Evolutionary conservation across 2,888 invertebrate genomes (phyloP).

Genomic region (Parnassius smintheus): DNA sequence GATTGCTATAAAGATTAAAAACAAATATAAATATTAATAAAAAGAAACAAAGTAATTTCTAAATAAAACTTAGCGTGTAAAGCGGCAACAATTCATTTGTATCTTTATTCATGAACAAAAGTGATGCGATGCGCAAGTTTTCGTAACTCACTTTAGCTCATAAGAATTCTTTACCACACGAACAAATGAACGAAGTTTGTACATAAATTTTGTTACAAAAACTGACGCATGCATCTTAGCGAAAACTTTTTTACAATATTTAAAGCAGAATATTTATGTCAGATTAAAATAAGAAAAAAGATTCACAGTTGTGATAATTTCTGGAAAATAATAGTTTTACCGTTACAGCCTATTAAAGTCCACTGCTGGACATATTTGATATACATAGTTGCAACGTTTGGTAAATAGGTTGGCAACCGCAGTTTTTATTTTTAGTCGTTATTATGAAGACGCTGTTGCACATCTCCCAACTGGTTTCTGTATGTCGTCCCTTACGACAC

Average conservation of each 20-base stretch:
- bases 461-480: too few relatives aligned
- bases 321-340: neutral
- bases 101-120: constrained; percentile 18
- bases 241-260: constrained; percentile 7
- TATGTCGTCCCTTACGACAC: too few relatives aligned
- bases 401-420: too few relatives aligned
- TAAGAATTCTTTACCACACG: constrained; percentile 16
- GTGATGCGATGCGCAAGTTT: constrained; percentile 16
- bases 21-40: neutral
- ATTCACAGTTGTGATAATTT: too few relatives aligned
- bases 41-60: neutral
- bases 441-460: too few relatives aligned
- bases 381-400: too few relatives aligned
- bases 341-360: too few relatives aligned
- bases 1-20: neutral
- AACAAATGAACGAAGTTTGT: constrained; percentile 25
- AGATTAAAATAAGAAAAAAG: neutral
- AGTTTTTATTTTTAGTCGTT: too few relatives aligned
- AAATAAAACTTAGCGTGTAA: neutral
- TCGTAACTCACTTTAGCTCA: constrained; percentile 20
- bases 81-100: constrained; percentile 4
- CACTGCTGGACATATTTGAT: too few relatives aligned
- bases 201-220: constrained; percentile 20
- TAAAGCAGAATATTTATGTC: constrained; percentile 2
- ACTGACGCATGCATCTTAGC: constrained; percentile 9